phyloP scores from a whole-genome alignment of 2,797 vertebrate species.

The Cryptoblepharus egeriae region DNA sequence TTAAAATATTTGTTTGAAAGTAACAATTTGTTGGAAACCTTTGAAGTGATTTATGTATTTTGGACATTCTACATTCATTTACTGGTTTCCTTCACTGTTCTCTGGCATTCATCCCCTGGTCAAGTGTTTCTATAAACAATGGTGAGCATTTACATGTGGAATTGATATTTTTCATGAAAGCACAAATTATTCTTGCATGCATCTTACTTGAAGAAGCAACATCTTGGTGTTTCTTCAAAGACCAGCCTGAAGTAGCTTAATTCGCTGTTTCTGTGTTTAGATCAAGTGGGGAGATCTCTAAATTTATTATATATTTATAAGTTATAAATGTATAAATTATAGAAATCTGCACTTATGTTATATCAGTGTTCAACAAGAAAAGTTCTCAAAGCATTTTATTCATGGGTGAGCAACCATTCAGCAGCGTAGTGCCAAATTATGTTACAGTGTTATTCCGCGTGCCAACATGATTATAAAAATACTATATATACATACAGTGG shows the following conservation, averaged over 20 bases:
- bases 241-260: constrained; percentile 53
- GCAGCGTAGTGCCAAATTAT: no score
- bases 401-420: no score
- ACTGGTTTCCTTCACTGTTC: constrained; percentile 63
- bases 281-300: constrained; percentile 43
- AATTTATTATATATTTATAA: no score
- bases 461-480: no score
- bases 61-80: constrained; percentile 64
- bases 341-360: no score
- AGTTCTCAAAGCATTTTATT: no score
- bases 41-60: constrained; percentile 65
- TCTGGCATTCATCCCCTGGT: constrained; percentile 55
- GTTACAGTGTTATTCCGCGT: no score
- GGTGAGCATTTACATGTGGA: constrained; percentile 66
- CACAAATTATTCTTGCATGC: constrained; percentile 63
- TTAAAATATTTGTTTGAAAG: constrained; percentile 19
- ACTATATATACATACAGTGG: no score
- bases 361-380: no score
- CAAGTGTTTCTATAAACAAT: constrained; percentile 69
- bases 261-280: constrained; percentile 59
- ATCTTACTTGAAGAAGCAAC: constrained; percentile 63
- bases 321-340: no score
- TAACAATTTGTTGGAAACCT: constrained; percentile 17
- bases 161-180: constrained; percentile 71
- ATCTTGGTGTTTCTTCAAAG: constrained; percentile 65